Percentiles rank a stretch among this genome's conserved stretches.
phyloP scores from a whole-genome alignment of 2,113 vertebrate genomes.

The Lepus europaeus region DNA sequence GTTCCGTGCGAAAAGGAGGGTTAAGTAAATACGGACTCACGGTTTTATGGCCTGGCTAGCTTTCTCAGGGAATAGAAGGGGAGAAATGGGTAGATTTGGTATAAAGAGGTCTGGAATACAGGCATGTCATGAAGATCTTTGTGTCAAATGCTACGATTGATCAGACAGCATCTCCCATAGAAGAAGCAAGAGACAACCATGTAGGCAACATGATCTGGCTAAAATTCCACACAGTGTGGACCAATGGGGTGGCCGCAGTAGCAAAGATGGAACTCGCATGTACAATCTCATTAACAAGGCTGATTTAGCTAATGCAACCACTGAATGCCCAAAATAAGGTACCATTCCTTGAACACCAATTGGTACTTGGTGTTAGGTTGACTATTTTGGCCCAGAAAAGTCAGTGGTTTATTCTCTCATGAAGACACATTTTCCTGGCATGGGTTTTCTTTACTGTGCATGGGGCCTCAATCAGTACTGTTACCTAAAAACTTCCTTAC shows the following conservation, averaged over 20 bases:
- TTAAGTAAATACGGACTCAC: background rate
- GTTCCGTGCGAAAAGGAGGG: background rate
- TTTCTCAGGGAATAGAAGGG: background rate
- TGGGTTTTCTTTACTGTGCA: background rate
- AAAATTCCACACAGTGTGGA: background rate
- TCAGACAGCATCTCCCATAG: background rate
- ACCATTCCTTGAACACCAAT: background rate
- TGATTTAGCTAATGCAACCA: background rate
- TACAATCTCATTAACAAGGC: background rate
- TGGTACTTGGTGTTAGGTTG: background rate
- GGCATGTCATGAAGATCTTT: background rate
- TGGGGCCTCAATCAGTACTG: background rate
- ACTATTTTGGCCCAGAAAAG: background rate
- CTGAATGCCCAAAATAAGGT: background rate
- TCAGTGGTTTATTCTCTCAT: background rate
- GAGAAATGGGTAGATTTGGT: background rate
- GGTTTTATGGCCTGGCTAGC: background rate
- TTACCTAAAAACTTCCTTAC: background rate
- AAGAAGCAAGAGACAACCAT: background rate
- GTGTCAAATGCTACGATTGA: background rate
- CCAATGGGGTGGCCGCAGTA: background rate
- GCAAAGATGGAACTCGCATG: background rate
- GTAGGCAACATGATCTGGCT: background rate
- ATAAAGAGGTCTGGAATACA: too few relatives aligned
- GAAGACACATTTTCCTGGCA: background rate